Percentiles rank a stretch among this genome's conserved stretches.
These are phyloP conservation scores for Holothuria glaberrima DNA, from an alignment of 35 echinoderm and acorn worm species.

Conservation along the genomic window DNA sequence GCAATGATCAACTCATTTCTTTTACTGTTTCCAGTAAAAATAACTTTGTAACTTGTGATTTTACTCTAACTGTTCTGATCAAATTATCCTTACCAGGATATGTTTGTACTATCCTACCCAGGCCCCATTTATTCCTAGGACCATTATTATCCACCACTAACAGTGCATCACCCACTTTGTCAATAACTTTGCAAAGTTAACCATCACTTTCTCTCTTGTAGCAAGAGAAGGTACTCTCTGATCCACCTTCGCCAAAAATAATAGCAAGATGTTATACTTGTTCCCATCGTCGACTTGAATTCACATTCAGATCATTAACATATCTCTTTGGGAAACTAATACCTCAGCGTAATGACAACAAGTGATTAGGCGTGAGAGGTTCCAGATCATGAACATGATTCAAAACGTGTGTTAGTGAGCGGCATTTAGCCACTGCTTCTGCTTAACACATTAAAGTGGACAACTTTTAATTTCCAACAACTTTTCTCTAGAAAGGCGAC, in stretches of 20 bases:
- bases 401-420: too few species aligned
- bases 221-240: conserved; percentile 48
- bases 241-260: conserved; percentile 65
- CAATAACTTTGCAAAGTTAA: neutral
- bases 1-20: too few species aligned
- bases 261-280: conserved; percentile 61
- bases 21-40: too few species aligned
- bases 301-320: conserved; percentile 27
- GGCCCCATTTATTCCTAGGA: conserved; percentile 41
- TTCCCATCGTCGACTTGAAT: conserved; percentile 26
- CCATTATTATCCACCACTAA: conserved; percentile 30
- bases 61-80: too few species aligned
- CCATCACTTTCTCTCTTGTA: conserved; percentile 52
- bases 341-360: conserved; percentile 13
- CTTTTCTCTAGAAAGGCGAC: too few species aligned
- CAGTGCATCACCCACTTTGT: neutral
- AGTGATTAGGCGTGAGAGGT: conserved; percentile 50
- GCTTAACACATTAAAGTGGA: too few species aligned
- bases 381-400: too few species aligned
- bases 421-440: too few species aligned
- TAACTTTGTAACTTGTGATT: too few species aligned
- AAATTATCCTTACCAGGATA: too few species aligned
- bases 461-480: too few species aligned
- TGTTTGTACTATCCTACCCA: too few species aligned
- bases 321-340: neutral